Evolutionary conservation across 2,888 invertebrate genomes (phyloP), one percentile per base, ranked within the genome.

Genomic region (Apotomis capreana): DNA sequence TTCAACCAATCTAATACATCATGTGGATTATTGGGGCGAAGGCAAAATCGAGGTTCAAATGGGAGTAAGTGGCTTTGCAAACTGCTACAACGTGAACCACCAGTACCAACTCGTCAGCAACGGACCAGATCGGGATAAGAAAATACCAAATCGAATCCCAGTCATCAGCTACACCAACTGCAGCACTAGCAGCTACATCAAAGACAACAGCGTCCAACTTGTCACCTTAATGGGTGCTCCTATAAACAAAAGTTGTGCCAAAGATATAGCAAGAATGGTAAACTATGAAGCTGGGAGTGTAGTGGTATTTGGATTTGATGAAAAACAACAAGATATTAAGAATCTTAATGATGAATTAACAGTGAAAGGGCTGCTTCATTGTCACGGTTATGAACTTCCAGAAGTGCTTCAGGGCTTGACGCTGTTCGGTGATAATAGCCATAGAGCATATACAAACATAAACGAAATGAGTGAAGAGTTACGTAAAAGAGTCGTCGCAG

Each of bases 11-110:
- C 63, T 83, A 3, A 71, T 86, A 4, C 80, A 84, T 3, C 82
- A 81, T 63, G 81, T 87, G 0, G 86, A 87, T 75, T 87, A 87
- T 55, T 87, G 87, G 87, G 86, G 87, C 3, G 86, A 87, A 68
- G 87, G 87, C 0, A 79, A 76, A 64, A 80, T 85, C 1, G 68
- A 68, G 0, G 49, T 76, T 0, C n/a, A 69, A 4, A 61, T 40
- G 0, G 82, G 80, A 0, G 61, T 46, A 15, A 84, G 81, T 36
- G 87, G 87, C 0, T 86, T 83, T 70, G 3, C 76, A 0, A 76
- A 84, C 61, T 83, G 84, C 51, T 87, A 84, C 67, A 86, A 86
- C 37, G 82, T 87, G 4, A 87, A 87, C 71, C 83, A 84, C 62
- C 75, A 78, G 3, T 79, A 78, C 52, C 84, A 84, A 67, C 78